Base-by-base conservation (phyloP, 2,113 vertebrate genomes). In the Guaruba guarouba region DNA sequence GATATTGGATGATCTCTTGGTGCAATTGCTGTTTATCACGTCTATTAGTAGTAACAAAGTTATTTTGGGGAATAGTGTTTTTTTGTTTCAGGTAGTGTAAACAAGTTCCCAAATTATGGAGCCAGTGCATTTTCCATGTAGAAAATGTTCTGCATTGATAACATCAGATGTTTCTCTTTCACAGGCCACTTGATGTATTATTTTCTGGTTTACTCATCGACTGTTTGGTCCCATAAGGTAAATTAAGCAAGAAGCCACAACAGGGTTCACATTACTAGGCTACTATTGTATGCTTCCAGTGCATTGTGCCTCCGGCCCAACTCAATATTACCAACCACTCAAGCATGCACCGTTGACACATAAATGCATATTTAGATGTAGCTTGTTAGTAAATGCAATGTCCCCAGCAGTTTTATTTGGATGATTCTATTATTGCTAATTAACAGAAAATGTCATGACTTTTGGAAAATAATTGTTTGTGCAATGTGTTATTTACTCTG, bases 361-460 rank as follows among this genome's bases (percentile, higher is more conserved):
- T 86, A 96, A 96, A 94, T 93, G 90, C 90, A 28, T 93, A 70
- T 94, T 94, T 95, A 73, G 82, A 90, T 93, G 81, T 86, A 31
- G 69, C 73, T 84, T 78, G 55, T 93, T 94, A 83, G 85, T 70
- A 92, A 92, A 92, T 88, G 93, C 73, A 78, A 52, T 84, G 86
- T 94, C 73, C 80, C 80, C 88, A 78, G 82, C 82, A 96, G 68
- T 96, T 97, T 81, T 95, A 57, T 88, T 86, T 86, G 82, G 79
- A 20, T 95, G 69, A 93, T 88, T 96, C 23, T 92, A 81, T 90
- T 96, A 95, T 71, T 93, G 48, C 64, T 96, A 94, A 97, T 96
- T 96, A 96, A 90, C 73, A 93, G 88, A 90, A 96, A 96, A 97
- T 96, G 94, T 86, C 92, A 68, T 88, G 95, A 86, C 95, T 97